Conservation (phyloP, 2,113 vertebrate genomes). For the Poecile atricapillus region DNA sequence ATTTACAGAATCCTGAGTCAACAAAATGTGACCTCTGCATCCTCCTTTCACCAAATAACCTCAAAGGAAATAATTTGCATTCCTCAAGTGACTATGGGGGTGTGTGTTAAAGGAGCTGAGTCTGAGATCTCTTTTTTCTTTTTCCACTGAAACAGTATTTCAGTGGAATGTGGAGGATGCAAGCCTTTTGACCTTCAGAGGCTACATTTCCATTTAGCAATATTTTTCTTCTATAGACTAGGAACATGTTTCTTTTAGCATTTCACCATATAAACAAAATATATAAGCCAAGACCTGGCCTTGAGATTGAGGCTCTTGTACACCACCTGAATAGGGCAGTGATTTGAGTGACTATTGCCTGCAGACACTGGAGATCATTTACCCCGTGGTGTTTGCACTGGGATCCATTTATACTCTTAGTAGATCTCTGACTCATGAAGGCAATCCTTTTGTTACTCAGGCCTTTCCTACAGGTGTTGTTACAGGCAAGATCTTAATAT, state of each 20-base stretch:
- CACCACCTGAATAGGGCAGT: neutral
- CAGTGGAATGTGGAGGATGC: neutral
- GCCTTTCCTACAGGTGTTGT: neutral
- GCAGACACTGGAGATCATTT: neutral
- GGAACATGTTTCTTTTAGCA: neutral
- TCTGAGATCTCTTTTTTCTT: neutral
- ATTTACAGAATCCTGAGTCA: neutral
- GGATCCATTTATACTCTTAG: neutral
- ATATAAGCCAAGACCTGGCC: neutral
- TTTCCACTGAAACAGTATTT: neutral
- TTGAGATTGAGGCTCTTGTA: neutral
- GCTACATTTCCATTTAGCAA: neutral
- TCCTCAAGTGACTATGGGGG: neutral
- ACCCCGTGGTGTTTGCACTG: neutral
- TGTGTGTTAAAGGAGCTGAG: neutral
- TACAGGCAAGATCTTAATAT: neutral
- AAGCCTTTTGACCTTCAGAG: neutral
- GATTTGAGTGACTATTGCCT: neutral
- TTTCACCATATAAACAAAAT: neutral
- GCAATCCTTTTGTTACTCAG: neutral
- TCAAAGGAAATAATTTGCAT: constrained; percentile 44
- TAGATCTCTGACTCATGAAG: neutral
- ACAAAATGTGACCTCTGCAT: neutral
- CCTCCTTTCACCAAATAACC: neutral
- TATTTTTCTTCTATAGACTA: neutral